Percentiles rank a stretch among this genome's conserved stretches.
Conservation (phyloP, 2,888 invertebrate genomes). For the Siphonodentalium dalli region DNA sequence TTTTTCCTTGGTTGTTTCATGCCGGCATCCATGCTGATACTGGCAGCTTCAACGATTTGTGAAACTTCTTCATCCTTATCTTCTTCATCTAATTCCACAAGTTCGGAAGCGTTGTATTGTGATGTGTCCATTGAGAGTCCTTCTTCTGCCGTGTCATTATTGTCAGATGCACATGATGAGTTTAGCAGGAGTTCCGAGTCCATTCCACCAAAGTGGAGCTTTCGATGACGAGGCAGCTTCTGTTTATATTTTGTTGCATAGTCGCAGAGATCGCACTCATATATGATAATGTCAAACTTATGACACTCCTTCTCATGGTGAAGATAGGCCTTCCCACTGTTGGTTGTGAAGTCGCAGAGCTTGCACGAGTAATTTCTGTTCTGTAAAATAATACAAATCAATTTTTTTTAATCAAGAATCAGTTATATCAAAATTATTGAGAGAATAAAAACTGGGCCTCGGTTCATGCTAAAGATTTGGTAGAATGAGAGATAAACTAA, state of each 20-base stretch:
- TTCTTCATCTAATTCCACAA: conserved; percentile 32
- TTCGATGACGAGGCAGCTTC: conserved; percentile 51
- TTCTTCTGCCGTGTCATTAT: neutral
- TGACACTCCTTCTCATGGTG: conserved; percentile 53
- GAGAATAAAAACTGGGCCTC: too few species aligned
- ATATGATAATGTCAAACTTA: conserved; percentile 45
- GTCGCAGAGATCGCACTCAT: conserved; percentile 56
- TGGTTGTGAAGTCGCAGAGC: conserved; percentile 43
- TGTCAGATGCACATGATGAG: conserved; percentile 14
- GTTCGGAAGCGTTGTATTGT: neutral
- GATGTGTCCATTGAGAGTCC: neutral
- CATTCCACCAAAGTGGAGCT: conserved; percentile 46
- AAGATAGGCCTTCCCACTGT: conserved; percentile 46
- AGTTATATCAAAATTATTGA: too few species aligned
- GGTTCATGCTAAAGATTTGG: too few species aligned
- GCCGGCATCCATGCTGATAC: conserved; percentile 20
- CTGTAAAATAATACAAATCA: too few species aligned
- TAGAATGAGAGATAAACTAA: too few species aligned
- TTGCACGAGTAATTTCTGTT: conserved; percentile 49
- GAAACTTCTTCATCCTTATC: conserved; percentile 23
- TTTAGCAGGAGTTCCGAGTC: conserved; percentile 29
- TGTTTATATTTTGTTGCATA: conserved; percentile 59
- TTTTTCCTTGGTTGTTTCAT: conserved; percentile 51
- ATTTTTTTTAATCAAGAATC: too few species aligned
- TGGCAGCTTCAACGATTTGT: conserved; percentile 5